Evolutionary conservation across 2,888 invertebrate species (phyloP), one percentile per base, ranked within the genome.

Genomic region (Pilophorus perplexus): DNA sequence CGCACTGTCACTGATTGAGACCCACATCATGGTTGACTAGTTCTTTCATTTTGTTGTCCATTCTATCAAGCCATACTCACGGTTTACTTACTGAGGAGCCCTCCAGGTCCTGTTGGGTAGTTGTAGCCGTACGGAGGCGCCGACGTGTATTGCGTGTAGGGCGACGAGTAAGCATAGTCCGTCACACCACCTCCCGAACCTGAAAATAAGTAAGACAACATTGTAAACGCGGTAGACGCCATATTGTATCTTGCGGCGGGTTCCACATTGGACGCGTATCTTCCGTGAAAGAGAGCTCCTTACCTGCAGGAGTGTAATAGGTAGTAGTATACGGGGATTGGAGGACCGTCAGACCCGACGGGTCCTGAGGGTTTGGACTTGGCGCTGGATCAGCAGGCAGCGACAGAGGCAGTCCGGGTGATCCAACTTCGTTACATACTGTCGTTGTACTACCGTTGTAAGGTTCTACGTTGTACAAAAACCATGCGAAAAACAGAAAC

Each of bases 141-240:
- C 68, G 88, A 84, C 67, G 88, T 86, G 77, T 89, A 89, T 75
- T 89, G 85, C 73, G 83, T 81, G 81, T 91, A 91, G 71, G 85
- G 84, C 66, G 87, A 84, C 75, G 84, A 85, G 75, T 88, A 88
- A 33, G 86, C 82, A 76, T 88, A 88, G 75, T 88, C 87, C 64
- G 83, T 59, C 28, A 72, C 83, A 68, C 85, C 84, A 72, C 84
- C 70, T 20, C 69, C 83, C 69, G 85, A 83, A 72, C 84, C 85
- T 85, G 76, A 57, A 12, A 37, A 55, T 37, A 2, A 33, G n/a
- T n/a, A n/a, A n/a, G n/a, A n/a, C n/a, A n/a, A n/a, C n/a, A n/a
- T n/a, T n/a, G n/a, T n/a, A n/a, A n/a, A n/a, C n/a, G n/a, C n/a
- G n/a, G n/a, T n/a, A n/a, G n/a, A n/a, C n/a, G n/a, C n/a, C n/a